Conservation (phyloP, 2,888 invertebrate genomes). For the Chironomus riparius region DNA sequence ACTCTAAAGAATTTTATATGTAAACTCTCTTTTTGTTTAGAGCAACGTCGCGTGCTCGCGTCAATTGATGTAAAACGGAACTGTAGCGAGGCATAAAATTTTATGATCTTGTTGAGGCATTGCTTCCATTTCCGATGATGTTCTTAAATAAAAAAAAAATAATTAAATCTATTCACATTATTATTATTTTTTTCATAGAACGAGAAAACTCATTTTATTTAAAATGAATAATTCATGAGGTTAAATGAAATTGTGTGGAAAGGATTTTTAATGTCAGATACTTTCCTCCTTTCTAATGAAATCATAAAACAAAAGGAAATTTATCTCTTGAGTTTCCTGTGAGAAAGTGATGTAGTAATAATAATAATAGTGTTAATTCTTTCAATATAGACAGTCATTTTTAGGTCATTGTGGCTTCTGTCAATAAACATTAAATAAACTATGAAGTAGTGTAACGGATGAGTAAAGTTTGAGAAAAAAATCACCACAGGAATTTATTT, state of each 20-base stretch:
- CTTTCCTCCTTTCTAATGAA: background rate
- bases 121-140: constrained; percentile 11
- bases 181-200: background rate
- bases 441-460: background rate
- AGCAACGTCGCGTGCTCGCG: constrained; percentile 1
- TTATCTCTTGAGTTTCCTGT: background rate
- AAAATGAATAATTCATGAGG: background rate
- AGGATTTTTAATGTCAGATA: background rate
- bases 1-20: background rate
- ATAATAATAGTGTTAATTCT: background rate
- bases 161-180: background rate
- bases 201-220: background rate
- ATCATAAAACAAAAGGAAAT: background rate
- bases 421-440: background rate
- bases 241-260: background rate
- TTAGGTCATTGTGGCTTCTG: background rate
- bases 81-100: constrained; percentile 5
- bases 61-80: constrained; percentile 22
- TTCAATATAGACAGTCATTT: background rate
- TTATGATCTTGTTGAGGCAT: constrained; percentile 24
- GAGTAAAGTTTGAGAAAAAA: background rate
- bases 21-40: background rate
- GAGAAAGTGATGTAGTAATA: background rate
- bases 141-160: background rate
- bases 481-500: no score